Base-by-base conservation (phyloP, 2,888 invertebrate species). In the Lepidocyrtoides sp. region DNA sequence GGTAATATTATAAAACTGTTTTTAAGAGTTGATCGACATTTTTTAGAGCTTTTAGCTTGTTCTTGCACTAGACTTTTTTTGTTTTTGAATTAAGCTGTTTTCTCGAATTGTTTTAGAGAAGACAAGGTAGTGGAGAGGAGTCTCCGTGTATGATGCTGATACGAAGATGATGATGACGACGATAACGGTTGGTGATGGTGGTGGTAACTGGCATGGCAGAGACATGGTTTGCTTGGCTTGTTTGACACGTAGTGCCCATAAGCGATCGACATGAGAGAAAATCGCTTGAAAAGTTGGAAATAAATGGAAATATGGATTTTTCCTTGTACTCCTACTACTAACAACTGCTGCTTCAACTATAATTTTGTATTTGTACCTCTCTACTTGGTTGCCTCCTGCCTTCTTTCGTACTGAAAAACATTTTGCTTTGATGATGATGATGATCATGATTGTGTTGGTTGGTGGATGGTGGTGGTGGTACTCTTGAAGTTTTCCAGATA, bases 251-350 rank as follows among this genome's bases (percentile, higher is more conserved):
- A 87, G 81, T 87, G 87, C 87, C 87, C 87, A 87, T 81, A 87
- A 87, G 87, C 87, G 87, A 87, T 87, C 79, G 66, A 66, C 66
- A 66, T 66, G 66, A 32, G 66, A 87, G 75, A 75, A 86, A 86
- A 77, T 75, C 36, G 79, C 57, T 87, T 79, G 79, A 81, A 87
- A 87, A 79, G 79, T 87, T 79, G 87, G 79, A 81, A 87, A 77
- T 77, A 87, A 87, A 87, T 87, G 86, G 86, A 87, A 87, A 81
- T 87, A 87, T 87, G 87, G 87, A 87, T 87, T 87, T 87, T 87
- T 84, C 48, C 23, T 44, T 66, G 66, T 32, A 66, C 66, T 66
- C n/a, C n/a, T 66, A 23, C 5, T 51, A 17, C 51, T 41, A 63
- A 14, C 12, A 4, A n/a, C 1, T 5, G 32, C 29, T 63, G 63